A percentile compares a stretch with the other conserved stretches of the same genome.
Conservation (phyloP, 2,797 vertebrate genomes). For the Labeo calbasu region DNA sequence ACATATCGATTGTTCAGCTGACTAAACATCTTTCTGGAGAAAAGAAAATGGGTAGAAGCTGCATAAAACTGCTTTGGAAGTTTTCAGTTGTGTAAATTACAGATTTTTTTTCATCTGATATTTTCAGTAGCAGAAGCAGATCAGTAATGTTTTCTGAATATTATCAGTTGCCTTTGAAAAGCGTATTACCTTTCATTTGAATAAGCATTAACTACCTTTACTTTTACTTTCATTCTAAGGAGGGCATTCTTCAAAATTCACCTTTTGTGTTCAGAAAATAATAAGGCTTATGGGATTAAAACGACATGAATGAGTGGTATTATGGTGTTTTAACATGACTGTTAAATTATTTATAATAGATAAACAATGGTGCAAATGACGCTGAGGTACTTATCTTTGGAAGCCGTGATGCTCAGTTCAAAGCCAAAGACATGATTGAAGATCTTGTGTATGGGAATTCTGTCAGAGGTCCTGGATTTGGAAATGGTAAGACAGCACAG, state of each 20-base stretch:
- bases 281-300: neutral
- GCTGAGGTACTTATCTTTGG: constrained; percentile 88
- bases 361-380: constrained; percentile 79
- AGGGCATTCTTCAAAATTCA: neutral
- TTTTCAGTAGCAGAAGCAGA: neutral
- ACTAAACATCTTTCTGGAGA: neutral
- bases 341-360: constrained; percentile 69
- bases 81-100: neutral
- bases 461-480: constrained; percentile 56
- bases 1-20: neutral
- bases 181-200: neutral
- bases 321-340: neutral
- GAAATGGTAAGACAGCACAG: constrained; percentile 56
- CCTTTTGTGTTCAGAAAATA: neutral
- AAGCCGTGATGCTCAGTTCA: constrained; percentile 76
- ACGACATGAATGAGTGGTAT: neutral
- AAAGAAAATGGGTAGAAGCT: neutral
- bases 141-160: neutral
- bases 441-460: constrained; percentile 71
- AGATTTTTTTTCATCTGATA: neutral
- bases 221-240: neutral
- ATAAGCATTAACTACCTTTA: no score
- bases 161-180: neutral
- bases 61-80: neutral
- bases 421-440: constrained; percentile 87